Percentiles rank a stretch among this genome's conserved stretches.
phyloP scores from a whole-genome alignment of 2,888 invertebrate genomes.

The Sminthurides aquaticus region DNA sequence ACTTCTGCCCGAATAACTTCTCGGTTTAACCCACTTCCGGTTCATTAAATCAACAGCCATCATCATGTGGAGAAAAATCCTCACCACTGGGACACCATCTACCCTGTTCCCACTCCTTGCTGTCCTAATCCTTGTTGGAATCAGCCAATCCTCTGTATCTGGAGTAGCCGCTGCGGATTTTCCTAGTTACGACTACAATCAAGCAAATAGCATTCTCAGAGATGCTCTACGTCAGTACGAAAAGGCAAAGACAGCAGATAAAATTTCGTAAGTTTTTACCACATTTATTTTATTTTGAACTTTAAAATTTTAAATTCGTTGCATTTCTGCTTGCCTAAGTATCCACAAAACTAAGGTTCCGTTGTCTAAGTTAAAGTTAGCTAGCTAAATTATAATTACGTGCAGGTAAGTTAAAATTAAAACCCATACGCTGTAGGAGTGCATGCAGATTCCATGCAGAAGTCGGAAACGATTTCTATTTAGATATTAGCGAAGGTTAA shows the following conservation, averaged over 20 bases:
- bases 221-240: slow-evolving; percentile 24
- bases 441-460: too few species aligned
- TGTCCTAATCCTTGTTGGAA: not conserved
- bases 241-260: slow-evolving; percentile 10
- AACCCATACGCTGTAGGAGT: too few species aligned
- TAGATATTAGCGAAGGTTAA: too few species aligned
- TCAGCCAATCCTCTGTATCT: not conserved
- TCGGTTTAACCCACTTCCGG: not conserved
- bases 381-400: not conserved
- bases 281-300: not conserved
- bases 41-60: not conserved
- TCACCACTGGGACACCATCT: not conserved
- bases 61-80: not conserved
- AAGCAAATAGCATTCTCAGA: slow-evolving; percentile 21
- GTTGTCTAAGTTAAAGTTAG: too few species aligned
- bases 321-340: too few species aligned
- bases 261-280: not conserved
- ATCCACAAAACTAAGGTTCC: too few species aligned
- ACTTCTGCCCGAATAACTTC: too few species aligned
- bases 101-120: not conserved
- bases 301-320: not conserved
- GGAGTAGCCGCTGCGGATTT: not conserved
- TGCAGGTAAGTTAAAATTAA: too few species aligned
- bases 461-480: too few species aligned
- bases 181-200: slow-evolving; percentile 14